Evolutionary conservation across 2,888 invertebrate genomes (phyloP).

Genomic region (Agrypnus murinus): DNA sequence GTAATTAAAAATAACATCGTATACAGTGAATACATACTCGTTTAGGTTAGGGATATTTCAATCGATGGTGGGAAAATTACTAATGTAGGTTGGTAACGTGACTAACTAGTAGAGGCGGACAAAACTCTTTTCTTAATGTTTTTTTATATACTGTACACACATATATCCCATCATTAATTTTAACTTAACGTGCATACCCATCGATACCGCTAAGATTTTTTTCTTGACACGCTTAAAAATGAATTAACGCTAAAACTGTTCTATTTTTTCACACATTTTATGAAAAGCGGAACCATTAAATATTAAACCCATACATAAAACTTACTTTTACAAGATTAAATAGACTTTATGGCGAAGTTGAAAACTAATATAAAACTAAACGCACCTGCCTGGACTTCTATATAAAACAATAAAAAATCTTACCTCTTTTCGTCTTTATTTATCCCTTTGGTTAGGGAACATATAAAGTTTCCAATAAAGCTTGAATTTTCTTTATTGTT

Average conservation of each 20-base stretch:
- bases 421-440: no score
- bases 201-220: slow-evolving; percentile 49
- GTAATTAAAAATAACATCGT: slow-evolving; percentile 40
- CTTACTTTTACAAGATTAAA: slow-evolving; percentile 7
- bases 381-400: slow-evolving; percentile 16
- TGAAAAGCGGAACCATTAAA: slow-evolving; percentile 19
- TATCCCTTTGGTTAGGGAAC: no score
- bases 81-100: slow-evolving; percentile 65
- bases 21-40: no score
- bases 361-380: slow-evolving; percentile 32
- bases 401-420: slow-evolving; percentile 11
- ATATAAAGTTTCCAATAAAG: no score
- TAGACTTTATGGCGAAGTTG: slow-evolving; percentile 42
- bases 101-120: slow-evolving; percentile 69
- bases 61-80: slow-evolving; percentile 67
- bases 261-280: slow-evolving; percentile 30
- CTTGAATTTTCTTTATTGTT: no score
- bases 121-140: slow-evolving; percentile 63
- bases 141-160: slow-evolving; percentile 57
- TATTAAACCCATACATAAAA: slow-evolving; percentile 27
- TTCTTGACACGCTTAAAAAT: slow-evolving; percentile 5
- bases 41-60: slow-evolving; percentile 63
- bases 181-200: slow-evolving; percentile 62
- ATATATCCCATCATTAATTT: slow-evolving; percentile 66
- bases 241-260: slow-evolving; percentile 10